Percentiles rank a stretch among this genome's conserved stretches.
phyloP scores from a whole-genome alignment of 2,797 vertebrate species.

The Ptychobarbus kaznakovi region DNA sequence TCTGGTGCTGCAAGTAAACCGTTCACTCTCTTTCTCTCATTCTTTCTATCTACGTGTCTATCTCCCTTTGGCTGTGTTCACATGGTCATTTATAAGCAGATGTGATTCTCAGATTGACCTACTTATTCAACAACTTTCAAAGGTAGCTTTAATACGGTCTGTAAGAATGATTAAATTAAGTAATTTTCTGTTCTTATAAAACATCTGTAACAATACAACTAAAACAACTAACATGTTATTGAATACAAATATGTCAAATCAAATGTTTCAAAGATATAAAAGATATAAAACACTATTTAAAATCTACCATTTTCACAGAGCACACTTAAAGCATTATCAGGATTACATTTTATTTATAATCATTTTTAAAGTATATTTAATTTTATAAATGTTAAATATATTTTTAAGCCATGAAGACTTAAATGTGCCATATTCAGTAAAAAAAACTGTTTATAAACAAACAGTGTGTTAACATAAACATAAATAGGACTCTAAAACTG shows the following conservation, averaged over 20 bases:
- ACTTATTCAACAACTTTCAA: background rate
- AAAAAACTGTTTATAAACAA: background rate
- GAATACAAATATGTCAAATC: background rate
- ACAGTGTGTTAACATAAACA: background rate
- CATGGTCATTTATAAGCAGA: background rate
- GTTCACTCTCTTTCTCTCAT: conserved; percentile 26
- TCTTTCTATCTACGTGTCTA: background rate
- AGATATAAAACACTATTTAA: too few relatives aligned
- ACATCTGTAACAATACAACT: background rate
- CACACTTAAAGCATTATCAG: too few relatives aligned
- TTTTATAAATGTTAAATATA: background rate
- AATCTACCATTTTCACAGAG: too few relatives aligned
- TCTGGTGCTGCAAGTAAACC: conserved; percentile 32
- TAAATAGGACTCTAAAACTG: background rate
- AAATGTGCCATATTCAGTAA: background rate
- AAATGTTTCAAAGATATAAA: background rate
- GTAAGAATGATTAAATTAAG: background rate
- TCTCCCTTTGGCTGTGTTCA: conserved; percentile 5
- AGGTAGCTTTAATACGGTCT: background rate
- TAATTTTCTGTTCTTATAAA: background rate
- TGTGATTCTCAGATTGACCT: background rate
- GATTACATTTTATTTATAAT: too few relatives aligned
- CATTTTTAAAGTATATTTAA: too few relatives aligned
- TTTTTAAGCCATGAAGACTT: background rate
- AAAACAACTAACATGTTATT: background rate